Percentiles rank a stretch among this genome's conserved stretches.
These are phyloP conservation scores for Dyspetes luteomarginatus DNA, from an alignment of 2,888 invertebrate species.

Conservation along the genomic window DNA sequence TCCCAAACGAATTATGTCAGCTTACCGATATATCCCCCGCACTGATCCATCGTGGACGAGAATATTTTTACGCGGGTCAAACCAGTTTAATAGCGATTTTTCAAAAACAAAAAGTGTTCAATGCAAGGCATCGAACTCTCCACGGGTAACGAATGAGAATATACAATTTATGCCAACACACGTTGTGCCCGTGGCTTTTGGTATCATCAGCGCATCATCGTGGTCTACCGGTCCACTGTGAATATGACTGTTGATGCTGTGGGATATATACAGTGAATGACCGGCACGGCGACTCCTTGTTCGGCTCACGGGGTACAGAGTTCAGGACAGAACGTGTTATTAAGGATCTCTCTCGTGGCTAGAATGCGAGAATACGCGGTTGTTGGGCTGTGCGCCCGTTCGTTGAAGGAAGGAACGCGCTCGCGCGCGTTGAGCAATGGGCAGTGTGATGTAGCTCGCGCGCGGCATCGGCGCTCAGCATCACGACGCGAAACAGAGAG, in stretches of 20 bases:
- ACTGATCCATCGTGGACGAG: no score
- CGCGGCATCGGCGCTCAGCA: constrained; percentile 49
- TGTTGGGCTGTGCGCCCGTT: constrained; percentile 33
- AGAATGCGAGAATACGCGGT: constrained; percentile 55
- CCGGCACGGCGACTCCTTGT: constrained; percentile 64
- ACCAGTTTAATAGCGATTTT: no score
- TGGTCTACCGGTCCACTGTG: constrained; percentile 18
- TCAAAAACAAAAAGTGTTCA: no score
- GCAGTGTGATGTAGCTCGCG: constrained; percentile 52
- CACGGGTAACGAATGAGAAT: neutral
- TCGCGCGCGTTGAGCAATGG: constrained; percentile 66
- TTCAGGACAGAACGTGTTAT: constrained; percentile 77
- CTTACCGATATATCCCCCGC: no score
- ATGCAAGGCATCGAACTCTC: neutral
- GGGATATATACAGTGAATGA: constrained; percentile 52
- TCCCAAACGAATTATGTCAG: no score
- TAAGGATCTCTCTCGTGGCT: constrained; percentile 71
- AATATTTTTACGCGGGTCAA: no score
- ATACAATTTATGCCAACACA: neutral
- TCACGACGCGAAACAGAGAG: constrained; percentile 41
- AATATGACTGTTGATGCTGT: constrained; percentile 18
- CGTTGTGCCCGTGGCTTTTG: no score
- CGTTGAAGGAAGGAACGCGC: constrained; percentile 48
- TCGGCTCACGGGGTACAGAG: constrained; percentile 69
- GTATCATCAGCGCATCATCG: constrained; percentile 18